phyloP scores from a whole-genome alignment of 37 sponge, comb jelly and placozoan species.

The Beroe ovata region DNA sequence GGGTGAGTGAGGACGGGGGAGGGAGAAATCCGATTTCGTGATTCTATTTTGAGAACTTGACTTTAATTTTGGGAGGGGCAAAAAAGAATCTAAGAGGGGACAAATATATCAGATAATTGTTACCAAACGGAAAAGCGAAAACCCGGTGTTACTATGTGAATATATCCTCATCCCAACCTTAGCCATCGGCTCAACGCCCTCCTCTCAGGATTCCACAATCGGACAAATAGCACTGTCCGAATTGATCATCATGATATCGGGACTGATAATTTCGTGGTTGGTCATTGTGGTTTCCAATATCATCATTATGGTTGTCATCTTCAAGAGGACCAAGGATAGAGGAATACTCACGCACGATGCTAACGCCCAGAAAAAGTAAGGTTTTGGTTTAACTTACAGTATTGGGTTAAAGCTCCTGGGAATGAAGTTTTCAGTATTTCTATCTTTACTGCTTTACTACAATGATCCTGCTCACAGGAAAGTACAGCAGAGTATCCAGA shows the following conservation, averaged over 20 bases:
- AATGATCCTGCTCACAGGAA: neutral
- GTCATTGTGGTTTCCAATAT: conserved; percentile 10
- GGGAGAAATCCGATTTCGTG: no score
- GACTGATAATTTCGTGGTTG: neutral
- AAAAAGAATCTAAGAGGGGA: no score
- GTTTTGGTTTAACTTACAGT: neutral
- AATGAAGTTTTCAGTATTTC: no score
- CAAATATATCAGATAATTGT: no score
- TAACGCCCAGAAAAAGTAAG: conserved; percentile 14
- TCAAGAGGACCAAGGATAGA: neutral
- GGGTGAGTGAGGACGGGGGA: neutral
- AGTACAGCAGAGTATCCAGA: conserved; percentile 30
- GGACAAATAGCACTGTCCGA: neutral
- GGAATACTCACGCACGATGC: neutral
- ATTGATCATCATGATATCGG: neutral
- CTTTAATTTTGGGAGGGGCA: no score
- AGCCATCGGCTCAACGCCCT: no score
- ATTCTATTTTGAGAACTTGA: no score
- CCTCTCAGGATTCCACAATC: neutral
- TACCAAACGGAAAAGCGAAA: no score
- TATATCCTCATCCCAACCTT: no score
- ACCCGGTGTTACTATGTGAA: no score
- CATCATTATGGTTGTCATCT: conserved; percentile 29
- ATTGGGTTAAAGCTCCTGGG: neutral
- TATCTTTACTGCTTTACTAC: no score